Base-by-base conservation (phyloP, 2,888 invertebrate species). In the Lumbricus terrestris region DNA sequence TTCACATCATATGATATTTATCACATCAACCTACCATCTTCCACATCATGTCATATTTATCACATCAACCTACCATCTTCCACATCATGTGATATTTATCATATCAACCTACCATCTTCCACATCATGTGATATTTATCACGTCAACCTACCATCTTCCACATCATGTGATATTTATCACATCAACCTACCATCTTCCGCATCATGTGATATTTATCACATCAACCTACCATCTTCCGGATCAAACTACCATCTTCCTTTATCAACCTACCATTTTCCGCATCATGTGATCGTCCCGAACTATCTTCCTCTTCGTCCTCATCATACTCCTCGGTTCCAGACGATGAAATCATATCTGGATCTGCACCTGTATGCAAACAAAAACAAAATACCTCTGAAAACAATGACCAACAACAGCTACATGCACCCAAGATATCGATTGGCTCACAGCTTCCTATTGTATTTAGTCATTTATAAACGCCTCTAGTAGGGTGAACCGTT, bases 281-380 rank as follows among this genome's bases (percentile, higher is more conserved):
- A 85, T 85, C 85, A 85, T 0, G 0, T 85, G 85, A 85, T 0
- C 37, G 16, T 15, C 35, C 37, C 18, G 85, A 85, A 85, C 37
- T 85, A 35, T 23, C 35, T 23, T 85, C 85, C 23, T 83, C 83
- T 13, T 85, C 89, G 69, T 89, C 34, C 5, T 33, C 47, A 34
- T 42, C 90, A 33, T 92, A 90, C 23, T 91, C 92, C 6, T 93
- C 93, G 29, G 93, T 92, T n/a, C 92, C 93, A 47, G 92, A 92
- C 13, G 93, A 93, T 20, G 93, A 93, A n/a, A 92, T 92, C 3
- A 90, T 89, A 33, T 92, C 91, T 4, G 92, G 91, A 82, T 92
- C 91, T 37, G 82, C 92, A 33, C 92, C 92, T 92, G 85, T 5
- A 54, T n/a, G n/a, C n/a, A n/a, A n/a, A n/a, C 88, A n/a, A 18